Percentiles rank a stretch among this genome's conserved stretches.
phyloP scores from a whole-genome alignment of 23 tunicate genomes.

The Corella eumyota region DNA sequence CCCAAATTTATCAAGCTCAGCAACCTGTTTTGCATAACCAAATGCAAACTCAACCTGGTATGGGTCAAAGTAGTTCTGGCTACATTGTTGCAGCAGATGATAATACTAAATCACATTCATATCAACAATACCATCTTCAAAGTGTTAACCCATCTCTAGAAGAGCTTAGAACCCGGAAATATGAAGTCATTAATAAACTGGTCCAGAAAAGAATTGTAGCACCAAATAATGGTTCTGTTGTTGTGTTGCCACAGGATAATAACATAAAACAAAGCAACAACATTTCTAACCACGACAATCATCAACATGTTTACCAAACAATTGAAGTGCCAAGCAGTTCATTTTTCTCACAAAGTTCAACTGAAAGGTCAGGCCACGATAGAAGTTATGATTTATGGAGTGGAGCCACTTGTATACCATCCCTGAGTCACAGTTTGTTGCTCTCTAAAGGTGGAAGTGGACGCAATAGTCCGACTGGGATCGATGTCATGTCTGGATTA shows the following conservation, averaged over 20 bases:
- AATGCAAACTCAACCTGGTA: too few relatives aligned
- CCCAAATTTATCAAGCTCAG: too few relatives aligned
- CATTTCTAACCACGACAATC: background rate
- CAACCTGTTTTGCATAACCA: too few relatives aligned
- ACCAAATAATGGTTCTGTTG: too few relatives aligned
- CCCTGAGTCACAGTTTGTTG: conserved; percentile 9
- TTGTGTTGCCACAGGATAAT: background rate
- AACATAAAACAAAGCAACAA: conserved; percentile 2
- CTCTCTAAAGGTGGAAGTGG: background rate
- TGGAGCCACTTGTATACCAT: conserved; percentile 37
- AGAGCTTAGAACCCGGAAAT: conserved; percentile 45
- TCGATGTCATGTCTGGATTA: conserved; percentile 26
- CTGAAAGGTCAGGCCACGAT: conserved; percentile 1
- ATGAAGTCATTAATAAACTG: conserved; percentile 51
- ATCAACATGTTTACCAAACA: background rate
- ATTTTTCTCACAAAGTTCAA: background rate
- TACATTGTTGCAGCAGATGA: too few relatives aligned
- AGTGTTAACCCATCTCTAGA: too few relatives aligned
- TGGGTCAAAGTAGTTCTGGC: too few relatives aligned
- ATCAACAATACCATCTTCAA: too few relatives aligned
- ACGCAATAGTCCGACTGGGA: background rate
- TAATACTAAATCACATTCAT: too few relatives aligned
- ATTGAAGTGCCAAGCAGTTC: background rate
- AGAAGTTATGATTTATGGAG: conserved; percentile 42
- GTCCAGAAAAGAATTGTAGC: conserved; percentile 57